Conservation (phyloP, 1,140 invertebrate genomes). For the Cotesia typhae region DNA sequence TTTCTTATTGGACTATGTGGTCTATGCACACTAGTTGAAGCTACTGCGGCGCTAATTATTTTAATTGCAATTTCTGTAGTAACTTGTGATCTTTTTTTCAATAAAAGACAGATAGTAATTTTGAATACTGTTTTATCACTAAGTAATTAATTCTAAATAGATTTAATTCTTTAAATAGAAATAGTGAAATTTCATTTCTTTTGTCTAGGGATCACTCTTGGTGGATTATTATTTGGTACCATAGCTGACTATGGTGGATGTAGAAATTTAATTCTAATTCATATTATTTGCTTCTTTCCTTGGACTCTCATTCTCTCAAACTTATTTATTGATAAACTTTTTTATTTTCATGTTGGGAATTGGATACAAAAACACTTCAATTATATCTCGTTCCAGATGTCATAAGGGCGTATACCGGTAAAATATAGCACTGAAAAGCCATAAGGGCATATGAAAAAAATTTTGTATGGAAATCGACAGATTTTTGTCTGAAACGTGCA, state of each 20-base stretch:
- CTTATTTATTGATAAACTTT: slow-evolving; percentile 42
- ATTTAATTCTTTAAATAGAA: not conserved
- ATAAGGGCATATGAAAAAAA: too few species aligned
- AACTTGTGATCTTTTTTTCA: slow-evolving; percentile 45
- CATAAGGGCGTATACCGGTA: too few species aligned
- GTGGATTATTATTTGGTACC: slow-evolving; percentile 47
- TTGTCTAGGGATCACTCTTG: slow-evolving; percentile 47
- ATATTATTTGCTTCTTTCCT: slow-evolving; percentile 46
- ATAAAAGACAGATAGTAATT: slow-evolving; percentile 34
- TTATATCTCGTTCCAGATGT: too few species aligned
- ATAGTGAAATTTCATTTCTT: slow-evolving; percentile 14
- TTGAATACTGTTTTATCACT: slow-evolving; percentile 42
- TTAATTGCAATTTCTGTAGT: slow-evolving; percentile 44
- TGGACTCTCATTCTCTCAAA: slow-evolving; percentile 46
- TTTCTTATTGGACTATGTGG: slow-evolving; percentile 47
- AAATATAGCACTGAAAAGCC: too few species aligned
- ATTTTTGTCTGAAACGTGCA: too few species aligned
- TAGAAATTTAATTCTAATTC: slow-evolving; percentile 42
- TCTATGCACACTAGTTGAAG: slow-evolving; percentile 47
- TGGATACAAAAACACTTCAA: slow-evolving; percentile 39
- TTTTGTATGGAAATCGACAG: too few species aligned
- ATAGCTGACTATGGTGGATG: slow-evolving; percentile 46
- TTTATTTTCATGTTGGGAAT: slow-evolving; percentile 45
- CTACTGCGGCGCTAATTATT: slow-evolving; percentile 41
- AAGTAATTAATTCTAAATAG: slow-evolving; percentile 35